Percentiles rank a stretch among this genome's conserved stretches.
phyloP scores from a whole-genome alignment of 2,797 vertebrate species.

The Heterohyrax brucei region DNA sequence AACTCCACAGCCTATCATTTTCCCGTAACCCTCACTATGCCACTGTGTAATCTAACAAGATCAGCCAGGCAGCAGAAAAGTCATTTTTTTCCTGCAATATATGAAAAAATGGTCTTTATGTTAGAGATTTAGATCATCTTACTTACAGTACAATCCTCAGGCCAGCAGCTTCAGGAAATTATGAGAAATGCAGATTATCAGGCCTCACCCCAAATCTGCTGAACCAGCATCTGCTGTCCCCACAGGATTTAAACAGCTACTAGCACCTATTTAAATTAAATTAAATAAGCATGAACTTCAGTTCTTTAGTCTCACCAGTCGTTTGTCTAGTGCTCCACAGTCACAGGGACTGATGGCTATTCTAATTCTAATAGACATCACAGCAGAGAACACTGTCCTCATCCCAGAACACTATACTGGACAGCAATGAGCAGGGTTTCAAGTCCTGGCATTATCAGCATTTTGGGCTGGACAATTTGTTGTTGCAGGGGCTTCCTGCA shows the following conservation, averaged over 20 bases:
- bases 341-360: background rate
- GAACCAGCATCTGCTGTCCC: background rate
- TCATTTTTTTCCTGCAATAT: background rate
- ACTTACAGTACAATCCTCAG: background rate
- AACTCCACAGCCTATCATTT: background rate
- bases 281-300: background rate
- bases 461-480: background rate
- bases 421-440: background rate
- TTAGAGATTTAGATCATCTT: background rate
- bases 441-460: no score
- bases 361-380: background rate
- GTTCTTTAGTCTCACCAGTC: background rate
- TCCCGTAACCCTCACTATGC: background rate
- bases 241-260: background rate
- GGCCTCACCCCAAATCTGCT: background rate
- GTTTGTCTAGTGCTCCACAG: background rate
- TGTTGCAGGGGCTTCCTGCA: background rate
- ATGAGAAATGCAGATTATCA: background rate
- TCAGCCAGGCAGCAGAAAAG: background rate
- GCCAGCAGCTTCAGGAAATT: background rate
- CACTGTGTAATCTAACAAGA: background rate
- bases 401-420: accelerated
- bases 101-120: background rate
- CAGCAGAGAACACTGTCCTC: background rate
- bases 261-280: background rate